Evolutionary conservation across 2,113 vertebrate species (phyloP), one percentile per base, ranked within the genome.

Genomic region (Ammodramus savannarum): DNA sequence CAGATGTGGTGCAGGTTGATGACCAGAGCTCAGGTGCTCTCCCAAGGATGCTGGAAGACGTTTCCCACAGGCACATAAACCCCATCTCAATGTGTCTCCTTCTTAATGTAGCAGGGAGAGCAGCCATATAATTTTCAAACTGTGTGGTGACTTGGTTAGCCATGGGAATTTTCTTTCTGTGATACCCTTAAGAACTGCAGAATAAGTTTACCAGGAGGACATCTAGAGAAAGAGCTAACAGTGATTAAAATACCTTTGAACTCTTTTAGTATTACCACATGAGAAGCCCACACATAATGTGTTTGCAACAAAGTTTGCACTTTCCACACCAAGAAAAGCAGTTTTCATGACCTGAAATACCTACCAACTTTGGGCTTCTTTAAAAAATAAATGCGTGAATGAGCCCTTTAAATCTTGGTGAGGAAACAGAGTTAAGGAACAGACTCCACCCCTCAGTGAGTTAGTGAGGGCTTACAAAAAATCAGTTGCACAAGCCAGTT

Each of bases 401-500:
- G 62, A 87, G 46, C 32, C 25, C 26, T 79, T 85, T 79, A 65
- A 85, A 72, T 52, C 29, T 41, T 65, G 13, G 12, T 59, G 44
- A 94, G 66, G 32, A 84, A 91, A 87, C 12, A 72, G 38, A 54
- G 20, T 81, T 87, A 87, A 81, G 14, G 34, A 52, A 67, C 31
- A 67, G 68, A 32, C 29, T 86, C 43, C 43, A 55, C 57, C 34
- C 31, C 51, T 58, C n/a, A 59, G 39, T 11, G n/a, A 82, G 32
- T 54, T 87, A 66, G 38, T 84, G 76, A 71, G 9, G 44, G 31
- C 52, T 90, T 93, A 57, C 27, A 62, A 76, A 89, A 89, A 46
- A 81, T 72, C 55, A 44, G 12, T 71, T 85, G 49, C 63, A 93
- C 68, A 93, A 88, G 72, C 7, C 48, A 71, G 39, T 93, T 91